Conservation (phyloP, 2,888 invertebrate species). For the Netelia inedita region DNA sequence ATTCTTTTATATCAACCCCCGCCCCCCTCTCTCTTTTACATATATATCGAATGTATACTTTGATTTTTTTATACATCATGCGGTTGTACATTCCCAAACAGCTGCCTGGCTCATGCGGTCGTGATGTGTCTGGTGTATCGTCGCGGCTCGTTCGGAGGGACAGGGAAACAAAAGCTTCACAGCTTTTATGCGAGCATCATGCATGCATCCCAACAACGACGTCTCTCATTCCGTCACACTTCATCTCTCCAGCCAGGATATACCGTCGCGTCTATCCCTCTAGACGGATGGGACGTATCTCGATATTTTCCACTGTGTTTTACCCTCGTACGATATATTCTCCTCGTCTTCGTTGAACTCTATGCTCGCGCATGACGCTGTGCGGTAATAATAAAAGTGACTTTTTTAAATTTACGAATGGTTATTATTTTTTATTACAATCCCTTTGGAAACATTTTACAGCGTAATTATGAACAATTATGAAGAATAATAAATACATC, state of each 20-base stretch:
- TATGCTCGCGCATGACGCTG: not conserved
- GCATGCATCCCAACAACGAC: slow-evolving; percentile 44
- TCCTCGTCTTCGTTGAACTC: slow-evolving; percentile 3
- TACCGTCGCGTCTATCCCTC: slow-evolving; percentile 31
- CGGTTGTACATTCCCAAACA: slow-evolving; percentile 26
- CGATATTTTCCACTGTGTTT: slow-evolving; percentile 20
- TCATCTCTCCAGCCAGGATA: slow-evolving; percentile 17
- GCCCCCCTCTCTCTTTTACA: not conserved
- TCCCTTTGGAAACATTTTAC: no score
- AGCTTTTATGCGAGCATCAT: slow-evolving; percentile 56
- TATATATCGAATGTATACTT: slow-evolving; percentile 9
- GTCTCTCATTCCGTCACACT: slow-evolving; percentile 33
- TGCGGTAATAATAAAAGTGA: not conserved
- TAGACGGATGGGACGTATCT: slow-evolving; percentile 35
- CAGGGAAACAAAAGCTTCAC: slow-evolving; percentile 43
- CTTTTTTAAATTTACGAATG: not conserved
- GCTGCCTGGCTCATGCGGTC: slow-evolving; percentile 19
- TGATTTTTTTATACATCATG: slow-evolving; percentile 17
- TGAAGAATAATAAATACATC: no score
- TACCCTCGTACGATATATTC: slow-evolving; percentile 15
- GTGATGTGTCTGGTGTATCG: slow-evolving; percentile 7
- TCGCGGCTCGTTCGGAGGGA: slow-evolving; percentile 31
- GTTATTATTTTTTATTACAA: not conserved
- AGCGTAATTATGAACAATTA: no score
- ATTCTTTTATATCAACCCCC: not conserved